Evolutionary conservation across 2,113 vertebrate species (phyloP).

Genomic region (Pagrus major): DNA sequence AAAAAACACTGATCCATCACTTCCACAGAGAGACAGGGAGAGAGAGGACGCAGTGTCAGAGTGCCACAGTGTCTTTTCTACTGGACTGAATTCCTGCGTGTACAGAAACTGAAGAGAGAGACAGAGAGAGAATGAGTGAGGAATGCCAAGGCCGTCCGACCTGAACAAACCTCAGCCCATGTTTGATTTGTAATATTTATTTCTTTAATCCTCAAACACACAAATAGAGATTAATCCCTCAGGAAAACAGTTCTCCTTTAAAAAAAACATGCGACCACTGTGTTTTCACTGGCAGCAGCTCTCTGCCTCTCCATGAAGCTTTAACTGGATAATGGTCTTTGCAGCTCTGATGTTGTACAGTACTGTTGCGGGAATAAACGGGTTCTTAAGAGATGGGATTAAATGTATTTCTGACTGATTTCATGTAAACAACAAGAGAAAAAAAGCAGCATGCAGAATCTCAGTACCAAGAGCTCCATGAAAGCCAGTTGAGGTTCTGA

Average conservation of each 20-base stretch:
- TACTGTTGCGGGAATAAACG: slow-evolving; percentile 44
- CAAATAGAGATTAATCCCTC: slow-evolving; percentile 61
- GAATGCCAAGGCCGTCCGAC: slow-evolving; percentile 22
- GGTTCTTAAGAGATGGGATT: slow-evolving; percentile 54
- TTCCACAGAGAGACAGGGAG: slow-evolving; percentile 20
- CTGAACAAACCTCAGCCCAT: slow-evolving; percentile 52
- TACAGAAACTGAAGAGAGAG: slow-evolving; percentile 19
- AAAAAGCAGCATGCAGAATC: slow-evolving; percentile 24
- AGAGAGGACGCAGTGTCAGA: slow-evolving; percentile 27
- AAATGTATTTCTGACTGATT: slow-evolving; percentile 46
- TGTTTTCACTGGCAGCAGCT: slow-evolving; percentile 52
- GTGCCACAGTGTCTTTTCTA: background rate
- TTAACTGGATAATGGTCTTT: slow-evolving; percentile 47
- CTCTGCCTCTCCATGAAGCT: slow-evolving; percentile 35
- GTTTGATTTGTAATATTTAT: slow-evolving; percentile 67
- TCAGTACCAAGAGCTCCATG: slow-evolving; percentile 29
- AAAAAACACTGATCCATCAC: slow-evolving; percentile 50
- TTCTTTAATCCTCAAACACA: slow-evolving; percentile 54
- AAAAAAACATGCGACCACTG: slow-evolving; percentile 19
- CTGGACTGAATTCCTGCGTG: slow-evolving; percentile 11
- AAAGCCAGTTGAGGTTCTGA: slow-evolving; percentile 16
- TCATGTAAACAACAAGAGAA: slow-evolving; percentile 38
- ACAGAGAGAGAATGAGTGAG: slow-evolving; percentile 11
- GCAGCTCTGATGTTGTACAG: slow-evolving; percentile 47
- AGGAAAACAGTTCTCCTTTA: slow-evolving; percentile 51